phyloP scores from a whole-genome alignment of 2,797 vertebrate species.

The Gambelia wislizenii region DNA sequence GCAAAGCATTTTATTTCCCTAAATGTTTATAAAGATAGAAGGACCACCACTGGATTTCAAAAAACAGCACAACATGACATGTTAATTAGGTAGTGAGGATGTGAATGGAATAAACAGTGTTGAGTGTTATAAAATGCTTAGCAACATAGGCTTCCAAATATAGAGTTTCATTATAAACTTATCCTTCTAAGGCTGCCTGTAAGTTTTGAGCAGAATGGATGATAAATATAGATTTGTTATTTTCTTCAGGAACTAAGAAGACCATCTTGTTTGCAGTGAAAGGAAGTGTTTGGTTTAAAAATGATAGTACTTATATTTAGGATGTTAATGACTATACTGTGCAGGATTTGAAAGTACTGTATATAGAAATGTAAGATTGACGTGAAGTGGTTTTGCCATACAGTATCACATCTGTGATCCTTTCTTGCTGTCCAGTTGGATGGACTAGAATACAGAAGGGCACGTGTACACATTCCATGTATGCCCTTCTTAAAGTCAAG shows the following conservation, averaged over 20 bases:
- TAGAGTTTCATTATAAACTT: constrained; percentile 86
- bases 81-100: constrained; percentile 83
- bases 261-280: constrained; percentile 87
- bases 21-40: constrained; percentile 62
- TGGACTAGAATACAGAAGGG: neutral
- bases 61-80: constrained; percentile 71
- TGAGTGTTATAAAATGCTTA: constrained; percentile 87
- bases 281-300: constrained; percentile 79
- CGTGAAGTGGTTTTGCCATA: neutral
- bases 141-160: constrained; percentile 87
- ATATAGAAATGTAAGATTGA: constrained; percentile 45
- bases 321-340: constrained; percentile 71
- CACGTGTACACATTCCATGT: neutral
- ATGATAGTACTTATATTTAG: constrained; percentile 76
- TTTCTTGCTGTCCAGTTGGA: neutral
- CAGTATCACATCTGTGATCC: neutral
- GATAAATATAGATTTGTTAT: constrained; percentile 88
- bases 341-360: constrained; percentile 69
- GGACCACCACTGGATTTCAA: constrained; percentile 68
- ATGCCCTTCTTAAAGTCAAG: neutral
- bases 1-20: constrained; percentile 63
- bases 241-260: constrained; percentile 79
- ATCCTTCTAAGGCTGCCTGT: constrained; percentile 89
- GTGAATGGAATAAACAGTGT: constrained; percentile 84
- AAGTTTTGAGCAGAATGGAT: constrained; percentile 84